Base-by-base conservation (phyloP, 53 echinoderm and acorn worm genomes). In the Holothuria leucospilota region DNA sequence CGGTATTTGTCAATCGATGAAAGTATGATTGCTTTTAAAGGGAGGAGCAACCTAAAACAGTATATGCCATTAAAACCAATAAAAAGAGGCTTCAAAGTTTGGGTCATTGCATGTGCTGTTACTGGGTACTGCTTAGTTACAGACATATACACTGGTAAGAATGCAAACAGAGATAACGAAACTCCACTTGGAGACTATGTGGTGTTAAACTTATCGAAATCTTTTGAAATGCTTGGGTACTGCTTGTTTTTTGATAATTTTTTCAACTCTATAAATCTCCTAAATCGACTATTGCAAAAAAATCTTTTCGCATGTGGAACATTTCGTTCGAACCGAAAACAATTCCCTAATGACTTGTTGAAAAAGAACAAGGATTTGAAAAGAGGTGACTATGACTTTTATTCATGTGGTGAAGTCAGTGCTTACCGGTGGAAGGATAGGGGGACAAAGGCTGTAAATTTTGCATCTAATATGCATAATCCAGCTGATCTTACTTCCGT, bases 371-470 rank as follows among this genome's bases (percentile, higher is more conserved):
- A 75, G 25, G 77, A 75, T 20, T 42, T 39, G 77, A 51, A 42
- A 75, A 75, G 77, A 49, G 77, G 77, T 14, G 46, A 24, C 6
- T 51, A 75, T 75, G 77, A 75, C 20, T 75, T 0, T 18, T 49
- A 13, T 7, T 75, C 52, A 46, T 75, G 77, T 2, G 77, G 77
- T 0, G 52, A 75, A 75, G 21, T 51, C 51, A 75, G 77, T 75
- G 77, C 77, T 49, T 75, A 75, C 51, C 77, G 77, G 13, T 75
- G 77, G 77, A 75, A 75, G 51, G 77, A 75, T 24, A 75, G 77
- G 21, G 77, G 52, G 2, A 75, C 13, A 9, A 75, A 75, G 13
- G 77, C 77, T 75, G 77, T 75, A 1, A 75, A 75, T 49, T 46
- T 49, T 75, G 77, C 77, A 46, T 75, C 77, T 51, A 75, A 51